Base-by-base conservation (phyloP, 2,113 vertebrate genomes). In the Galbula dea region DNA sequence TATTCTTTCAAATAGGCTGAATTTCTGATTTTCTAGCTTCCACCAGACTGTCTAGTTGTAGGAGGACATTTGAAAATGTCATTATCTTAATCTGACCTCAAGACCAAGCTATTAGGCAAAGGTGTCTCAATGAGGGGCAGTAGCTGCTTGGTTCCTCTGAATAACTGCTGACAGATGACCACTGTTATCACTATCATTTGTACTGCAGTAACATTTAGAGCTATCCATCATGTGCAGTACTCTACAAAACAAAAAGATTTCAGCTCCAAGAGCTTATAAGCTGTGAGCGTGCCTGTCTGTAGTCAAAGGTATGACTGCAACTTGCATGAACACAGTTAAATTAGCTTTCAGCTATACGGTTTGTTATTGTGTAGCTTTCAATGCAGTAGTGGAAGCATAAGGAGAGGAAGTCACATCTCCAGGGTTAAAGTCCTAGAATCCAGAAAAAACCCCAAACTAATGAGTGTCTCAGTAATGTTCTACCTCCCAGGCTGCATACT, bases 381-480 rank as follows among this genome's bases (percentile, higher is more conserved):
- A 41, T 46, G 6, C 20, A 51, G 72, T 18, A 81, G n/a, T 14
- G 72, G 65, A 69, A 80, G 10, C 22, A 48, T 2, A 49, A 24
- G 15, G n/a, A 57, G 57, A 51, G 26, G 26, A 85, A 75, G 27
- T 71, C 23, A 75, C 16, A 43, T 69, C 21, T 86, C 17, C 26
- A 92, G 83, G 36, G 39, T 58, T 86, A 48, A 81, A 83, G 22
- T 26, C 37, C 10, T 23, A 14, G 34, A 62, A 11, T 26, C 8
- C 30, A n/a, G 62, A 75, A 22, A 2, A 75, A 22, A 2, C 0
- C 3, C 9, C 12, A 34, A 37, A 46, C 13, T 37, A 21, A 0
- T 2, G 32, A 55, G 11, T 74, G 92, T 67, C 29, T 78, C 51
- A 67, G 1, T 37, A 45, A 36, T 23, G 71, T 6, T 88, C 43